Conservation (phyloP, 2,113 vertebrate species). For the Ptilonorhynchus violaceus region DNA sequence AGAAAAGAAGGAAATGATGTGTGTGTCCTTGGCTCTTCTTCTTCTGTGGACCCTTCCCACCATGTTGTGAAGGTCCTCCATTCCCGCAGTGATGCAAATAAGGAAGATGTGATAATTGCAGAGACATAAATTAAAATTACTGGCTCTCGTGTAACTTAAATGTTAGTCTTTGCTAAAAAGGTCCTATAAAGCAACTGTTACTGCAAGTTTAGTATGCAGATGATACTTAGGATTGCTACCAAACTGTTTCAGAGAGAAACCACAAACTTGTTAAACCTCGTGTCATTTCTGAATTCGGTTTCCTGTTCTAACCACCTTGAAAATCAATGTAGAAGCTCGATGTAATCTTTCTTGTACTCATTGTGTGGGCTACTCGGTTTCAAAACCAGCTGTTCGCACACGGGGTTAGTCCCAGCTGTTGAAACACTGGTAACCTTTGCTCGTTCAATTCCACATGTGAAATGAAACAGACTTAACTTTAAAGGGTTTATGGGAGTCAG, state of each 20-base stretch:
- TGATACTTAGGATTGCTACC: neutral
- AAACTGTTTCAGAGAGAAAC: neutral
- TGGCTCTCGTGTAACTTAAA: neutral
- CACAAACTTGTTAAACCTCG: neutral
- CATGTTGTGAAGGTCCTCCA: neutral
- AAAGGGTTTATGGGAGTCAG: neutral
- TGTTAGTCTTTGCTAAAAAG: neutral
- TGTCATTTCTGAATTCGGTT: neutral
- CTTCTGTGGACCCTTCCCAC: neutral
- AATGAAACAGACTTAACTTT: neutral
- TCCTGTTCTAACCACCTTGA: neutral
- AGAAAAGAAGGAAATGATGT: neutral
- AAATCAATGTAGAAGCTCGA: neutral
- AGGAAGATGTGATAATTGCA: neutral
- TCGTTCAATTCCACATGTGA: neutral
- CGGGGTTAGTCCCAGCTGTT: neutral
- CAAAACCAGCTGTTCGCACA: constrained; percentile 33
- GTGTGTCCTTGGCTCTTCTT: neutral
- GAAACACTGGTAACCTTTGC: constrained; percentile 25
- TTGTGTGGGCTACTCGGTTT: constrained; percentile 11
- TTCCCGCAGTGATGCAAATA: neutral
- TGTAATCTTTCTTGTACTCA: neutral
- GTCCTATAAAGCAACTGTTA: neutral
- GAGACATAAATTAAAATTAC: neutral
- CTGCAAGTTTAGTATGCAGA: neutral